A percentile compares a stretch with the other conserved stretches of the same genome.
These are phyloP conservation scores for Nicator chloris DNA, from an alignment of 2,113 vertebrate genomes.

Conservation along the genomic window DNA sequence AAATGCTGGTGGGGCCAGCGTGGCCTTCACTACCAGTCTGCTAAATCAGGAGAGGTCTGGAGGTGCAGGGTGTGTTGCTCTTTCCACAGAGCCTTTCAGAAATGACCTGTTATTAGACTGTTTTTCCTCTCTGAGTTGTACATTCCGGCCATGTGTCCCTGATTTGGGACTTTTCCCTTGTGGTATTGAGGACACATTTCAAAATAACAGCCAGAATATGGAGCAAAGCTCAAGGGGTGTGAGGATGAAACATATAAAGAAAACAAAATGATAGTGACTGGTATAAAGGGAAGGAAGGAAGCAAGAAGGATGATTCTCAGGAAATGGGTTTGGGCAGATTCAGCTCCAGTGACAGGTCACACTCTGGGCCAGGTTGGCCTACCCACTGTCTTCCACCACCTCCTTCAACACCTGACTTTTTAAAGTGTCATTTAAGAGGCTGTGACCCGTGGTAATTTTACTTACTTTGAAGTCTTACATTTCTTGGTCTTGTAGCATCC, in stretches of 20 bases:
- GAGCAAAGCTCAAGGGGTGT: not conserved
- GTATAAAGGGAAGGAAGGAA: not conserved
- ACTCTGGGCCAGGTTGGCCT: not conserved
- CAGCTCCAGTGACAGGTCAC: not conserved
- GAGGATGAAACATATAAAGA: not conserved
- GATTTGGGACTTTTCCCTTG: not conserved
- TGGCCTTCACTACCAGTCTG: not conserved
- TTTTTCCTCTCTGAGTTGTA: not conserved
- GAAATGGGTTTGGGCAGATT: not conserved
- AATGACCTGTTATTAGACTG: not conserved
- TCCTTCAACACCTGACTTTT: not conserved
- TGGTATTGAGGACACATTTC: rapidly evolving
- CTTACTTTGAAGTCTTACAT: not conserved
- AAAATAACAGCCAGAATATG: not conserved
- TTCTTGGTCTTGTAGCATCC: not conserved
- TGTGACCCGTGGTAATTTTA: not conserved
- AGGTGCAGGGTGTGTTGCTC: not conserved
- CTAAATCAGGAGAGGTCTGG: not conserved
- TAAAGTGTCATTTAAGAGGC: not conserved
- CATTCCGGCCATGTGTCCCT: not conserved
- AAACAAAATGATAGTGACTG: not conserved
- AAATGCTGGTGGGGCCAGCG: not conserved
- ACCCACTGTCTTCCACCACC: not conserved
- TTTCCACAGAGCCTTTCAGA: not conserved
- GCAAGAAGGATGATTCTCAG: not conserved